These are phyloP conservation scores for Sander vitreus DNA, from an alignment of 2,113 vertebrate species.

Conservation along the genomic window DNA sequence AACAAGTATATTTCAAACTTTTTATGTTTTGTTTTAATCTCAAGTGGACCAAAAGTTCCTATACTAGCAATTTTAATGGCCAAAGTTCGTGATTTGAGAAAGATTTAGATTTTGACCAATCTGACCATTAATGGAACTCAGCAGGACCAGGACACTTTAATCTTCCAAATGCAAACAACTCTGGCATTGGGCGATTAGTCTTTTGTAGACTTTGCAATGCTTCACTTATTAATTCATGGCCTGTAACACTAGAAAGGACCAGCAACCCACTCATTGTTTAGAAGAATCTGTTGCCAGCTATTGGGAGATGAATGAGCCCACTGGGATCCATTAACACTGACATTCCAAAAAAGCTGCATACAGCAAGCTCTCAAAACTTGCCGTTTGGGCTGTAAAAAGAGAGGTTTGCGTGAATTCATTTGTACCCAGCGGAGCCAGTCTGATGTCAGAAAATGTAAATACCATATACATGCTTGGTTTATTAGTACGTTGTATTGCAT, in stretches of 20 bases:
- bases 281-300: slow-evolving; percentile 53
- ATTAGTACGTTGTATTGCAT: slow-evolving; percentile 31
- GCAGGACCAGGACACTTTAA: slow-evolving; percentile 11
- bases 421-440: not conserved
- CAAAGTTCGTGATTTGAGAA: slow-evolving; percentile 50
- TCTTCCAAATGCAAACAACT: slow-evolving; percentile 36
- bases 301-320: slow-evolving; percentile 52
- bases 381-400: slow-evolving; percentile 15
- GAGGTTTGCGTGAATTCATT: slow-evolving; percentile 14
- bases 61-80: slow-evolving; percentile 34
- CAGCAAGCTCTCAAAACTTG: slow-evolving; percentile 29
- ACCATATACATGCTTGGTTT: slow-evolving; percentile 34
- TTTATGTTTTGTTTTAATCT: slow-evolving; percentile 19
- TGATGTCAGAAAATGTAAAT: slow-evolving; percentile 60
- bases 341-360: slow-evolving; percentile 33
- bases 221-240: slow-evolving; percentile 66
- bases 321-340: slow-evolving; percentile 72
- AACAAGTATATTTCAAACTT: not conserved
- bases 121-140: slow-evolving; percentile 56
- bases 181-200: slow-evolving; percentile 26
- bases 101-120: slow-evolving; percentile 34
- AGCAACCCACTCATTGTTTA: slow-evolving; percentile 50
- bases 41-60: slow-evolving; percentile 9
- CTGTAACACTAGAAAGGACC: slow-evolving; percentile 52
- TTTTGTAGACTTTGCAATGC: slow-evolving; percentile 34